Percentiles rank a stretch among this genome's conserved stretches.
Conservation (phyloP, 2,888 invertebrate genomes). For the Andrena flavipes region DNA sequence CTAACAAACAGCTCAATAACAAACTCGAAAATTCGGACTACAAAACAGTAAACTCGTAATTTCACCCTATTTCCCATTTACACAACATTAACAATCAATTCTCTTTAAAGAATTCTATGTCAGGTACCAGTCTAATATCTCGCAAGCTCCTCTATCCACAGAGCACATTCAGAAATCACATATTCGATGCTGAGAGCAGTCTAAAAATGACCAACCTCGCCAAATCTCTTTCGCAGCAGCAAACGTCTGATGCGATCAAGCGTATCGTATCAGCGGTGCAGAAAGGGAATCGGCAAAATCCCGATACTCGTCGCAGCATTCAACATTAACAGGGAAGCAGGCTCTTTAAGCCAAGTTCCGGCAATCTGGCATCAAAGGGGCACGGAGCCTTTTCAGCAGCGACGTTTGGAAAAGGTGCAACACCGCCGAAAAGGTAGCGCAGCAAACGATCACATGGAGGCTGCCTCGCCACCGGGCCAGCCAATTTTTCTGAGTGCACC, state of each 20-base stretch:
- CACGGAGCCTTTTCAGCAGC: constrained; percentile 42
- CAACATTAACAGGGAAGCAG: constrained; percentile 29
- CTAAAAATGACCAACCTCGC: background rate
- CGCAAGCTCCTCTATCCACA: background rate
- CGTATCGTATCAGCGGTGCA: background rate
- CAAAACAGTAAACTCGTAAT: too few relatives aligned
- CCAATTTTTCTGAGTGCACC: constrained; percentile 83
- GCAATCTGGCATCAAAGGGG: constrained; percentile 56
- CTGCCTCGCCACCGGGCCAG: constrained; percentile 52
- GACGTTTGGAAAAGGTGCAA: constrained; percentile 54
- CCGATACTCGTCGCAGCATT: constrained; percentile 11
- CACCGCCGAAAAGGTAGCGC: constrained; percentile 30
- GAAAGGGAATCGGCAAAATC: constrained; percentile 5
- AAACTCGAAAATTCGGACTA: too few relatives aligned
- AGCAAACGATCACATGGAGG: constrained; percentile 27
- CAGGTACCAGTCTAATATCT: background rate
- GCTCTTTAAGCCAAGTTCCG: constrained; percentile 46
- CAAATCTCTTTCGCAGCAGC: background rate
- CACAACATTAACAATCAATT: too few relatives aligned
- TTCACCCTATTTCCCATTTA: too few relatives aligned
- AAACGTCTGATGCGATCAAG: background rate
- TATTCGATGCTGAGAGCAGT: background rate
- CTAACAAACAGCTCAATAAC: too few relatives aligned
- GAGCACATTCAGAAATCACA: background rate
- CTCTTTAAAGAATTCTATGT: background rate